Conservation (phyloP, 2,113 vertebrate species). For the Galemys pyrenaicus region DNA sequence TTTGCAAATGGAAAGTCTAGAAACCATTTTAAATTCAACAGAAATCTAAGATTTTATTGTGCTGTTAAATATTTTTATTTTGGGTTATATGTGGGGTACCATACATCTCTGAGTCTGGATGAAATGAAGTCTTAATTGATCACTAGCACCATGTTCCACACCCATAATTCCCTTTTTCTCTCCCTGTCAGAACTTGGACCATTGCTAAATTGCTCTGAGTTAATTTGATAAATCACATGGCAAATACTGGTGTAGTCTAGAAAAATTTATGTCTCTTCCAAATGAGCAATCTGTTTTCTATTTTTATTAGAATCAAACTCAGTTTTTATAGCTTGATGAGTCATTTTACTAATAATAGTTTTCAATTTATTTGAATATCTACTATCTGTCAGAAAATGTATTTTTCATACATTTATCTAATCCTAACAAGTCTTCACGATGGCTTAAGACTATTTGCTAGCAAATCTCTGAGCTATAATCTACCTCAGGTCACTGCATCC, state of each 20-base stretch:
- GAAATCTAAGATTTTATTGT: not conserved
- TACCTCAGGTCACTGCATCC: not conserved
- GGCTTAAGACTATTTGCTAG: not conserved
- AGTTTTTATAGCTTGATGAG: not conserved
- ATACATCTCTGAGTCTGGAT: not conserved
- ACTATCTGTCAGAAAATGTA: not conserved
- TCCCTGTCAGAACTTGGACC: not conserved
- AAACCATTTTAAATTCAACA: not conserved
- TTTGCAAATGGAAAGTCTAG: not conserved
- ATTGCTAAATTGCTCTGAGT: not conserved
- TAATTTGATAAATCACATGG: not conserved
- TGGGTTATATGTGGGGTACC: not conserved
- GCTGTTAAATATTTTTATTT: not conserved
- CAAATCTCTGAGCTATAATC: not conserved
- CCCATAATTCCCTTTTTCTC: not conserved
- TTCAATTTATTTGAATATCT: not conserved
- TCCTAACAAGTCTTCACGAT: not conserved
- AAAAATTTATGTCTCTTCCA: not conserved
- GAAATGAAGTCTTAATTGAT: conserved; percentile 16
- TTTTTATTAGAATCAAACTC: not conserved
- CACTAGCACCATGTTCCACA: not conserved
- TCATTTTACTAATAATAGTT: conserved; percentile 7
- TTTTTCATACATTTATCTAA: not conserved
- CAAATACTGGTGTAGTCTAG: not conserved
- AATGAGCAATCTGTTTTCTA: not conserved